Percentiles rank a stretch among this genome's conserved stretches.
phyloP scores from a whole-genome alignment of 2,888 invertebrate species.

The Phortica okadai region DNA sequence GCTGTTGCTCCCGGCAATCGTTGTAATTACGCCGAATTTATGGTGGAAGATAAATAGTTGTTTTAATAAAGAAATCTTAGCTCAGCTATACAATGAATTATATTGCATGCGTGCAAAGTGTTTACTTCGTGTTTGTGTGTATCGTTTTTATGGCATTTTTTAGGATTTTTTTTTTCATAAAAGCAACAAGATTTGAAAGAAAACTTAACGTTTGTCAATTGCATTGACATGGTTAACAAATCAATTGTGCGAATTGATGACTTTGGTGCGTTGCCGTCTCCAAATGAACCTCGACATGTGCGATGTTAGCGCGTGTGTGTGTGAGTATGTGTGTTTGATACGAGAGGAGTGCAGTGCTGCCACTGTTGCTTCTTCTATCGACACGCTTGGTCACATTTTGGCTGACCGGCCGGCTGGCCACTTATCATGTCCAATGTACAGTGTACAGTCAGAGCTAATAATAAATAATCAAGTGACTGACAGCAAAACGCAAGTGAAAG shows the following conservation, averaged over 20 bases:
- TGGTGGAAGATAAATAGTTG: not conserved
- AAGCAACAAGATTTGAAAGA: not conserved
- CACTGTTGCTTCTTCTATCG: not conserved
- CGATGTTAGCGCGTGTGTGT: too few relatives aligned
- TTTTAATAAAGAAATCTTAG: not conserved
- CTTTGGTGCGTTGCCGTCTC: not conserved
- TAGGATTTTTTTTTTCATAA: not conserved
- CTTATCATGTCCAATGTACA: not conserved
- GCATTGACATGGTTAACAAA: slow-evolving; percentile 2
- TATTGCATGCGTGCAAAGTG: not conserved
- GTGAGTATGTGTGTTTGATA: not conserved
- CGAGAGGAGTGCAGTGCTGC: not conserved
- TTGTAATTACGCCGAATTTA: too few relatives aligned
- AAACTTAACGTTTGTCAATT: slow-evolving; percentile 12
- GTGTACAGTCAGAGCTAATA: slow-evolving; percentile 31
- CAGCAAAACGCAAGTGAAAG: slow-evolving; percentile 39
- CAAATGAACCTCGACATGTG: slow-evolving; percentile 20
- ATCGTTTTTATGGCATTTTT: too few relatives aligned
- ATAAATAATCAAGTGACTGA: slow-evolving; percentile 41
- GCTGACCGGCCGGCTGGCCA: not conserved
- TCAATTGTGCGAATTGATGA: slow-evolving; percentile 14
- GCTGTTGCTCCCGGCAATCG: too few relatives aligned
- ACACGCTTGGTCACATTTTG: not conserved
- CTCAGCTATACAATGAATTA: slow-evolving; percentile 8
- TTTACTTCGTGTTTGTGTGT: not conserved